These are phyloP conservation scores for Drosophila tristis DNA, from an alignment of 1,140 invertebrate genomes.

Conservation along the genomic window DNA sequence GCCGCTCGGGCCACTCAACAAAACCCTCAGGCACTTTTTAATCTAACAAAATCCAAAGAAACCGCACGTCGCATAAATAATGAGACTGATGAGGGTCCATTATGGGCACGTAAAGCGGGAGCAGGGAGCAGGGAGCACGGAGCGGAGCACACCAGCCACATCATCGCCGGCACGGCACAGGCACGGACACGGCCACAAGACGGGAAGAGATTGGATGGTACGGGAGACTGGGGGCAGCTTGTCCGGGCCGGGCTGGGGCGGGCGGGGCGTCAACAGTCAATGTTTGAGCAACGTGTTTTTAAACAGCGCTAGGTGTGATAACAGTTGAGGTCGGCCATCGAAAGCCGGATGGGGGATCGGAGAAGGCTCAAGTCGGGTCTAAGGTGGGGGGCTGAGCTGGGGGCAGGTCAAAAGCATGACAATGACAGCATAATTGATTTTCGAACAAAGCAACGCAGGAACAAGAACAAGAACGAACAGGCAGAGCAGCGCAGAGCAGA, in stretches of 20 bases:
- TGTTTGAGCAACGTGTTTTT: slow-evolving; percentile 83
- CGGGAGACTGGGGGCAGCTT: slow-evolving; percentile 4
- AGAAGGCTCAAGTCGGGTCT: neutral
- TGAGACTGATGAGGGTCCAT: slow-evolving; percentile 82
- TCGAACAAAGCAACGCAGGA: slow-evolving; percentile 75
- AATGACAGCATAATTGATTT: slow-evolving; percentile 82
- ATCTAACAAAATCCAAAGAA: slow-evolving; percentile 83
- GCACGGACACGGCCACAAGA: slow-evolving; percentile 1
- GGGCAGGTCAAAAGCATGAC: slow-evolving; percentile 74
- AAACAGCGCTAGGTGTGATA: slow-evolving; percentile 78
- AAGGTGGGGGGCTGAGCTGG: slow-evolving; percentile 31
- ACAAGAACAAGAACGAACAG: slow-evolving; percentile 47
- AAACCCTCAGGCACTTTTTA: slow-evolving; percentile 82
- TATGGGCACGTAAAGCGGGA: slow-evolving; percentile 72
- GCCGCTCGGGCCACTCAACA: slow-evolving; percentile 73
- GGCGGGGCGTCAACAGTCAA: slow-evolving; percentile 63
- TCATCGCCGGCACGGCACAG: neutral
- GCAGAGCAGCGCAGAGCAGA: neutral
- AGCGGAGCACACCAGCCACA: slow-evolving; percentile 51
- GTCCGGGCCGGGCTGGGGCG: slow-evolving; percentile 2
- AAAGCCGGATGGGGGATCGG: neutral
- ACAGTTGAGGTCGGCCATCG: slow-evolving; percentile 64
- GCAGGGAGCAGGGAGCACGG: slow-evolving; percentile 38
- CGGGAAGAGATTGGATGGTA: neutral
- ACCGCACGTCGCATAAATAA: slow-evolving; percentile 83